phyloP scores from a whole-genome alignment of 2,113 vertebrate species.

The Arvicanthis niloticus region DNA sequence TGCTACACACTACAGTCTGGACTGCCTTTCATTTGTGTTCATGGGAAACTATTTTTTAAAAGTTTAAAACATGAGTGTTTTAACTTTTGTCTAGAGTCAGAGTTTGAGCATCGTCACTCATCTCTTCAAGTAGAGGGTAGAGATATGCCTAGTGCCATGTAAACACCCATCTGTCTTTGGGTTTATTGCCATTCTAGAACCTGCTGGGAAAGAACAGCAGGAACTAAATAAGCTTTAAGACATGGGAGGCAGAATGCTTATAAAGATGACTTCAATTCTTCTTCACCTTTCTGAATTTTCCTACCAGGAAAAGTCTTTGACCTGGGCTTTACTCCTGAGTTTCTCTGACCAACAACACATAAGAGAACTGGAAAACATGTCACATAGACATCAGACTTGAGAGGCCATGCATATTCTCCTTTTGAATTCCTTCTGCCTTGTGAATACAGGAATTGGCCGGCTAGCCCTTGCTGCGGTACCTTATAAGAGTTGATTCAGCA shows the following conservation, averaged over 20 bases:
- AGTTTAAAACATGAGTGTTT: background rate
- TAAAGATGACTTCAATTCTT: background rate
- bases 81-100: background rate
- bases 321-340: background rate
- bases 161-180: background rate
- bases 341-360: background rate
- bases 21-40: background rate
- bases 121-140: background rate
- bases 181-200: background rate
- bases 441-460: background rate
- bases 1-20: background rate
- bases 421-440: background rate
- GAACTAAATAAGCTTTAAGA: background rate
- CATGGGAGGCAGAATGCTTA: fast-evolving
- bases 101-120: background rate
- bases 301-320: background rate
- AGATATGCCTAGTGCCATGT: background rate
- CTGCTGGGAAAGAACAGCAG: background rate
- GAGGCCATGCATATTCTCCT: background rate
- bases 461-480: too few species aligned
- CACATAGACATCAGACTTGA: background rate
- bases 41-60: background rate
- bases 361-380: background rate
- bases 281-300: background rate
- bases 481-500: background rate